Evolutionary conservation across 1,140 invertebrate genomes (phyloP), one percentile per base, ranked within the genome.

Genomic region (Mamestra configurata): DNA sequence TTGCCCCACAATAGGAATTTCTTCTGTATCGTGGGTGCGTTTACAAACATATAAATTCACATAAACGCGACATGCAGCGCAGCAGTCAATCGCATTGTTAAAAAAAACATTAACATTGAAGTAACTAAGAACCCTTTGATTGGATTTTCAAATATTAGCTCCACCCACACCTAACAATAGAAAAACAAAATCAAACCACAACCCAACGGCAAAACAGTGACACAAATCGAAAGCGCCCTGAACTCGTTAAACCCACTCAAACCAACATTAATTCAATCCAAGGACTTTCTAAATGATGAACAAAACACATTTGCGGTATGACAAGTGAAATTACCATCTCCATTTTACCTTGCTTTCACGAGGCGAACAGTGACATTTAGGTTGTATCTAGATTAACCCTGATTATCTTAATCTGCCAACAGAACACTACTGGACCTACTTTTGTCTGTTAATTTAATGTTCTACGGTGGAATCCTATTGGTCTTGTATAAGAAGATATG

Each of bases 281-380:
- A 87, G 87, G 87, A 88, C 90, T 93, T 92, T 92, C 91, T 92
- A 92, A 92, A 92, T 90, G 89, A 92, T 93, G 89, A 84, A 90
- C 91, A 87, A 91, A 92, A 88, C 88, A 91, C 89, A 93, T 92
- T 93, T 92, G 87, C 83, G 82, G 84, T 88, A 89, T 92, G 91
- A 93, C 91, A 90, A 92, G 91, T 90, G 89, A 92, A 90, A 92
- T 88, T 89, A 88, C 84, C 79, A 71, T 85, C 72, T 86, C 86
- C 85, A 86, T 89, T 89, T 72, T 77, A 64, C 61, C 40, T 84
- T 85, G 86, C 91, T 92, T 92, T 93, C 90, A 82, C 90, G 83
- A 85, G 64, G 10, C 37, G 73, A 70, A 40, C 85, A 87, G 82
- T 89, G 87, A 90, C 91, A 90, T 90, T 90, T 85, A 61, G 72